Percentiles rank a stretch among this genome's conserved stretches.
Evolutionary conservation across 2,113 vertebrate genomes (phyloP).

Genomic region (Promerops cafer): DNA sequence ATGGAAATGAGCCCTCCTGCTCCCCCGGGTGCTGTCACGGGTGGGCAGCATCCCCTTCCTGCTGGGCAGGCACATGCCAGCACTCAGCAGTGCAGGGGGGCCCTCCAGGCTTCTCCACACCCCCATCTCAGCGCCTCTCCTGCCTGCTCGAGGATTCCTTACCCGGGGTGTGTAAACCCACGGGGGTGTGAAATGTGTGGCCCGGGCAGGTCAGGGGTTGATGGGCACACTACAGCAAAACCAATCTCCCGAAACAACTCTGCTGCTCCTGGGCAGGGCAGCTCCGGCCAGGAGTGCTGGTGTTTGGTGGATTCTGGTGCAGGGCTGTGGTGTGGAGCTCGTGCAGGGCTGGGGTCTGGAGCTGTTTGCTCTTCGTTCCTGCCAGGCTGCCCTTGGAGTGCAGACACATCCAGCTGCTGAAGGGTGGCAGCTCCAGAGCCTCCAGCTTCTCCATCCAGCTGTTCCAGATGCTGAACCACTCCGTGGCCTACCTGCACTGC

Average conservation of each 20-base stretch:
- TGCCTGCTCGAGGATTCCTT: not conserved
- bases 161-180: not conserved
- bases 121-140: not conserved
- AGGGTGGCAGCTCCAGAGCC: conserved; percentile 46
- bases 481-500: conserved; percentile 73
- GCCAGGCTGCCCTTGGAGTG: conserved; percentile 55
- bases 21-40: fast-evolving
- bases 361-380: not conserved
- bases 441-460: conserved; percentile 77
- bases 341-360: not conserved
- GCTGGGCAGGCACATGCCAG: not conserved
- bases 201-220: not conserved
- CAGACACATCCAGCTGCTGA: conserved; percentile 63
- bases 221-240: not conserved
- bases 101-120: not conserved
- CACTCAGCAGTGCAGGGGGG: not conserved
- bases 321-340: not conserved
- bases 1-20: fast-evolving
- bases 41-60: not conserved
- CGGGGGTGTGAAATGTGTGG: not conserved
- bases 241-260: not conserved
- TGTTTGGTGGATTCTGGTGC: fast-evolving
- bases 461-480: conserved; percentile 81
- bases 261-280: not conserved
- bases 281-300: fast-evolving